A percentile compares a stretch with the other conserved stretches of the same genome.
Evolutionary conservation across 2,888 invertebrate species (phyloP).

Genomic region (Blastobasis adustella): DNA sequence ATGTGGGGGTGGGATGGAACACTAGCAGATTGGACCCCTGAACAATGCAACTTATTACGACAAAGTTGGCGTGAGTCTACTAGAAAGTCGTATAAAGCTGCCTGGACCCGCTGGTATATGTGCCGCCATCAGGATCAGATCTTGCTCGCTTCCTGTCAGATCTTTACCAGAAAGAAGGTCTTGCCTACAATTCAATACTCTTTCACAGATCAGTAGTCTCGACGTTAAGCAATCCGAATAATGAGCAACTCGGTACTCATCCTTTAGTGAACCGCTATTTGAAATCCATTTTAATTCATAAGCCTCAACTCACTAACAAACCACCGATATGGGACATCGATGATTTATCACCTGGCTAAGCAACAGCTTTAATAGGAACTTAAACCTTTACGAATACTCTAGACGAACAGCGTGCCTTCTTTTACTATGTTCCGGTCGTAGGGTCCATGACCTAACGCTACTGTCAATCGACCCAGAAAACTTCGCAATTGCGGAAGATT

Average conservation of each 20-base stretch:
- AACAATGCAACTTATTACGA: neutral
- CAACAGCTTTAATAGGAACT: neutral
- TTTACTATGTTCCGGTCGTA: neutral
- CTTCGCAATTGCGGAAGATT: neutral
- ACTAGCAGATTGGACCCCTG: neutral
- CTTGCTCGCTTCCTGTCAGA: too few relatives aligned
- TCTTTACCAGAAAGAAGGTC: too few relatives aligned
- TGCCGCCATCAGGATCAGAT: too few relatives aligned
- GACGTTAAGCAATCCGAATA: too few relatives aligned
- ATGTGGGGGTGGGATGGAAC: slow-evolving; percentile 8
- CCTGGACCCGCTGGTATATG: too few relatives aligned
- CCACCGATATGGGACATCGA: slow-evolving; percentile 3
- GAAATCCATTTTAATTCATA: neutral
- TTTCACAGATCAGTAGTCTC: too few relatives aligned
- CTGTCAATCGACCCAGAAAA: neutral
- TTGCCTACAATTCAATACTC: too few relatives aligned
- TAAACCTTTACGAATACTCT: too few relatives aligned
- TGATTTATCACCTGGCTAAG: neutral
- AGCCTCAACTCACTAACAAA: neutral
- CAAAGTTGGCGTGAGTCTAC: neutral
- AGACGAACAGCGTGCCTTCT: neutral
- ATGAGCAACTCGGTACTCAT: too few relatives aligned
- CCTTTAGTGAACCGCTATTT: neutral
- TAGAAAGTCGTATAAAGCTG: too few relatives aligned
- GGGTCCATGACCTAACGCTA: slow-evolving; percentile 3